Base-by-base conservation (phyloP, 1,140 invertebrate species). In the Drosophila parabipectinata region DNA sequence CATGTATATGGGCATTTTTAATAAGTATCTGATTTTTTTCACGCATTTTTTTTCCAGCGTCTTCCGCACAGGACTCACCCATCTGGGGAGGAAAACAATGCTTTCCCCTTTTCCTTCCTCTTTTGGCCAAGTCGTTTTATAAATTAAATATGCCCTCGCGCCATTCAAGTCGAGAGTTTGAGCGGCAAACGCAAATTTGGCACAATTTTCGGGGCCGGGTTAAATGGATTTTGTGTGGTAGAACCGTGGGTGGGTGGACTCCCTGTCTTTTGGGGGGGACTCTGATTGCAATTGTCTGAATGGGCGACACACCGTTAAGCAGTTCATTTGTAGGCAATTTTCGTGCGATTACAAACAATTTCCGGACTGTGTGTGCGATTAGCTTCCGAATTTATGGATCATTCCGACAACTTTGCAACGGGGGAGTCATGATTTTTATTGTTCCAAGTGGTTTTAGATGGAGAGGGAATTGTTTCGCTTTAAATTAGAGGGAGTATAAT, bases 291-390 rank as follows among this genome's bases (percentile, higher is more conserved):
- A 73, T 67, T 62, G 44, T 58, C 39, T 55, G 61, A 82, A 79
- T 82, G 82, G 37, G 82, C 78, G 83, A 88, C 82, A 87, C 83
- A 50, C 82, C 79, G 82, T 87, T 87, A 87, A 87, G 79, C 82
- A 87, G 82, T 88, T 87, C 82, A 87, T 87, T 87, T 87, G 82
- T 87, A 87, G 79, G 82, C 82, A 79, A 76, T 82, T 87, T 87
- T 88, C 79, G 82, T 87, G 68, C 72, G 75, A 88, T 82, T 79
- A 72, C 82, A 78, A 75, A 71, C 68, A 62, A 82, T 88, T 87
- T 72, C 55, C 59, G 61, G 58, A 63, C 74, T 51, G 64, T 58
- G 66, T 60, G 73, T 78, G 64, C 79, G 82, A 87, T 87, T 88
- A 87, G 79, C 63, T 66, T 37, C n/a, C 24, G 50, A 72, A 88